These are phyloP conservation scores for Sebastes trivittatus DNA, from an alignment of 2,797 vertebrate genomes.

Conservation along the genomic window DNA sequence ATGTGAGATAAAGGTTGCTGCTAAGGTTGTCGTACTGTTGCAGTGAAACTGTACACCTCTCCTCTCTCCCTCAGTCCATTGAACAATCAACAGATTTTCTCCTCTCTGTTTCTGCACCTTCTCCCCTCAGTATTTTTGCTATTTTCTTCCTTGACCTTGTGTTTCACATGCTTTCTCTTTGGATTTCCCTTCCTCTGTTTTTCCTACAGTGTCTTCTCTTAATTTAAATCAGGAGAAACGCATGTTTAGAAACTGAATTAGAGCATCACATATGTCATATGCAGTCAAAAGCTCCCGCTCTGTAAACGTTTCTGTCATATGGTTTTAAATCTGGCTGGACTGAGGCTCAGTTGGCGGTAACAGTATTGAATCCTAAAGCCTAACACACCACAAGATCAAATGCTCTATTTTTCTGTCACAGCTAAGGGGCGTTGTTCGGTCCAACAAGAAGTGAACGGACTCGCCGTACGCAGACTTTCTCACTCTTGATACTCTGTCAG, in stretches of 20 bases:
- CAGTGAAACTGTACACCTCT: neutral
- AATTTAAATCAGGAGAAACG: neutral
- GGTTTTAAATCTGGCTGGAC: neutral
- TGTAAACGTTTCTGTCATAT: neutral
- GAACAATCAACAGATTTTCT: neutral
- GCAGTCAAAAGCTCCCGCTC: neutral
- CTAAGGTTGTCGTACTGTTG: neutral
- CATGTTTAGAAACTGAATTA: neutral
- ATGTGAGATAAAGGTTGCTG: slow-evolving; percentile 4
- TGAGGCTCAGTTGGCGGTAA: neutral
- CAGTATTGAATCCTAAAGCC: neutral
- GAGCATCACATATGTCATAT: neutral
- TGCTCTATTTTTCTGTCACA: neutral
- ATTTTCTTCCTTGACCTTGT: neutral
- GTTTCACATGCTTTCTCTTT: neutral
- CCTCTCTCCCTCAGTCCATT: neutral
- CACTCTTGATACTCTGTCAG: no score
- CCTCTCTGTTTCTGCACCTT: neutral
- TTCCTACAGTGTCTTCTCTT: neutral
- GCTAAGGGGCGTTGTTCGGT: no score
- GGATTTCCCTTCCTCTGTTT: neutral
- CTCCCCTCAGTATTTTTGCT: neutral
- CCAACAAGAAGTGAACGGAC: no score
- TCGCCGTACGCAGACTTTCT: no score
- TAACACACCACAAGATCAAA: neutral